A percentile compares a stretch with the other conserved stretches of the same genome.
These are phyloP conservation scores for Amphimallon solstitiale DNA, from an alignment of 2,888 invertebrate species.

Conservation along the genomic window DNA sequence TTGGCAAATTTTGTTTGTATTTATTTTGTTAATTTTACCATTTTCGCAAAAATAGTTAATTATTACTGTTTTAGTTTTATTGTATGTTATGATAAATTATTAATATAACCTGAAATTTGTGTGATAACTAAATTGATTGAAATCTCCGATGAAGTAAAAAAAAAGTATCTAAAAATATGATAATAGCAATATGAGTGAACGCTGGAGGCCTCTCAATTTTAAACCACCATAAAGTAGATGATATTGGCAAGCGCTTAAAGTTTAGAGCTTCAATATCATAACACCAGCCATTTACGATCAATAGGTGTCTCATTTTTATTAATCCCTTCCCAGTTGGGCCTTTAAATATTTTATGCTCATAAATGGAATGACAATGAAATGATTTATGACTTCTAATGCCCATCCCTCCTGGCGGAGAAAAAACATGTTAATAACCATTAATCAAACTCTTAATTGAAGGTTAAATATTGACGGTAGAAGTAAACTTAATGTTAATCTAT, in stretches of 20 bases:
- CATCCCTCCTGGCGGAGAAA: conserved; percentile 9
- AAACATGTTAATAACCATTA: conserved; percentile 13
- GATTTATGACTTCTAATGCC: conserved; percentile 28
- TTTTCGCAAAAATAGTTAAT: no score
- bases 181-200: conserved; percentile 10
- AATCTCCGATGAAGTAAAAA: no score
- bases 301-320: conserved; percentile 29
- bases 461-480: conserved; percentile 26
- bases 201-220: conserved; percentile 24
- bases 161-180: neutral
- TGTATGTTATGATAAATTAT: no score
- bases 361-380: conserved; percentile 20
- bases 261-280: conserved; percentile 23
- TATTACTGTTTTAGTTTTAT: no score
- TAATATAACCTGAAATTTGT: no score
- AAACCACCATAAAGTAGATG: conserved; percentile 20
- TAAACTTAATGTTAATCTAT: neutral
- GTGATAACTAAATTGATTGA: no score
- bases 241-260: conserved; percentile 29
- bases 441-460: conserved; percentile 28
- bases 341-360: conserved; percentile 27
- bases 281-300: conserved; percentile 24
- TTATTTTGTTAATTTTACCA: no score
- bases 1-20: no score
- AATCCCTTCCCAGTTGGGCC: conserved; percentile 10